Conservation (phyloP, 1,140 invertebrate species). For the Danaus plexippus region DNA sequence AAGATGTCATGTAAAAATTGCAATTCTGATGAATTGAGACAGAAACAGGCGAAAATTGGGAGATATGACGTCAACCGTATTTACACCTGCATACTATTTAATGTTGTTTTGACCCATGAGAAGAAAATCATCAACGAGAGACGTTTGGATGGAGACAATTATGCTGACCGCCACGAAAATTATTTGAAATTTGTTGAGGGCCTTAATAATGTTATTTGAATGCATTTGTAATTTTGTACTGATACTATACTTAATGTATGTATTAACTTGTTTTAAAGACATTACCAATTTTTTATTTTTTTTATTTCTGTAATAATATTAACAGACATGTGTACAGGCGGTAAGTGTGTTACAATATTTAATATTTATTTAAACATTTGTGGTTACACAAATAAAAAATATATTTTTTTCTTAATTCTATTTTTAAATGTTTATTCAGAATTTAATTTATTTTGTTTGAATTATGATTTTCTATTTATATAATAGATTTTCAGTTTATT, state of each 20-base stretch:
- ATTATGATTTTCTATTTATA: no score
- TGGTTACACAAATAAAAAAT: no score
- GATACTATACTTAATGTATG: conserved; percentile 1
- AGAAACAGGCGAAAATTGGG: conserved; percentile 58
- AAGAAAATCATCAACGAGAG: conserved; percentile 54
- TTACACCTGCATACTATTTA: conserved; percentile 55
- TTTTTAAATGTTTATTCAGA: no score
- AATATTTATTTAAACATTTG: no score
- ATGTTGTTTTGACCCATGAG: conserved; percentile 53
- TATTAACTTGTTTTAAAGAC: no score
- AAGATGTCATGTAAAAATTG: conserved; percentile 46
- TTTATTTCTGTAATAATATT: no score
- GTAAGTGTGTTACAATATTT: no score
- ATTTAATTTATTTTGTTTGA: no score
- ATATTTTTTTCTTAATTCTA: no score
- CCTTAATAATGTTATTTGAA: conserved; percentile 47
- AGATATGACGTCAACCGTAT: conserved; percentile 56
- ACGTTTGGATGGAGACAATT: conserved; percentile 45
- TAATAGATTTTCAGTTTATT: no score
- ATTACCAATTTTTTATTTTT: no score
- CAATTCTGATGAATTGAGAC: conserved; percentile 37
- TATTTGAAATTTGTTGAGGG: conserved; percentile 63
- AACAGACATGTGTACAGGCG: no score
- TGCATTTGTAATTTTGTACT: conserved; percentile 19
- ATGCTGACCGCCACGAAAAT: conserved; percentile 61